Conservation (phyloP, 1,140 invertebrate species). For the Hylaeus anthracinus region DNA sequence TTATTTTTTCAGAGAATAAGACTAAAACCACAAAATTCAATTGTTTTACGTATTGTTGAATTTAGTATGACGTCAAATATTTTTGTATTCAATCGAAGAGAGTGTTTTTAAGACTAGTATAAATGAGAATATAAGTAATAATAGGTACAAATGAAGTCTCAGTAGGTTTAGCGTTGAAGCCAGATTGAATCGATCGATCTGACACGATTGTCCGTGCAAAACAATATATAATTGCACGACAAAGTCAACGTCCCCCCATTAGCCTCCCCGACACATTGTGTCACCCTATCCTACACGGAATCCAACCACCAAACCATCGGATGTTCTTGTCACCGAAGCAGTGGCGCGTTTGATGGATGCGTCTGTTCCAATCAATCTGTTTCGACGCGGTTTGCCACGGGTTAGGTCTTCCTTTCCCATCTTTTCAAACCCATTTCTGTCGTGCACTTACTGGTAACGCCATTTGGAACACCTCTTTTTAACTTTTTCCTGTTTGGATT, state of each 20-base stretch:
- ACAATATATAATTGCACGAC: neutral
- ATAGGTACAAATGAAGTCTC: too few relatives aligned
- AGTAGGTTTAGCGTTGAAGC: too few relatives aligned
- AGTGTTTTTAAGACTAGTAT: too few relatives aligned
- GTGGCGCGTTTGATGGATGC: constrained; percentile 30
- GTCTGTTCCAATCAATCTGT: constrained; percentile 37
- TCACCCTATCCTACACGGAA: constrained; percentile 1
- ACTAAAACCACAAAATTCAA: too few relatives aligned
- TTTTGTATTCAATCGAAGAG: too few relatives aligned
- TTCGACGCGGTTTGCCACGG: constrained; percentile 14
- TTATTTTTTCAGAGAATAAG: too few relatives aligned
- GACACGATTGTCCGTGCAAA: neutral
- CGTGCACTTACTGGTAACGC: neutral
- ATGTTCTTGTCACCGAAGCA: constrained; percentile 24
- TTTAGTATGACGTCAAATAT: too few relatives aligned
- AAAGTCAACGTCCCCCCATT: neutral
- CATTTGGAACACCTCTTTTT: too few relatives aligned
- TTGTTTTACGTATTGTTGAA: too few relatives aligned
- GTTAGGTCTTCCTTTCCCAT: neutral
- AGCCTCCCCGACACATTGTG: neutral
- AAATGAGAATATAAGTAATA: too few relatives aligned
- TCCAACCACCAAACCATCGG: constrained; percentile 22
- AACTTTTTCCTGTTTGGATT: too few relatives aligned
- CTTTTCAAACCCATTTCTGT: neutral
- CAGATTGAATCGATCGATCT: neutral